Conservation (phyloP, 2,113 vertebrate genomes). For the Catharus fuscescens region DNA sequence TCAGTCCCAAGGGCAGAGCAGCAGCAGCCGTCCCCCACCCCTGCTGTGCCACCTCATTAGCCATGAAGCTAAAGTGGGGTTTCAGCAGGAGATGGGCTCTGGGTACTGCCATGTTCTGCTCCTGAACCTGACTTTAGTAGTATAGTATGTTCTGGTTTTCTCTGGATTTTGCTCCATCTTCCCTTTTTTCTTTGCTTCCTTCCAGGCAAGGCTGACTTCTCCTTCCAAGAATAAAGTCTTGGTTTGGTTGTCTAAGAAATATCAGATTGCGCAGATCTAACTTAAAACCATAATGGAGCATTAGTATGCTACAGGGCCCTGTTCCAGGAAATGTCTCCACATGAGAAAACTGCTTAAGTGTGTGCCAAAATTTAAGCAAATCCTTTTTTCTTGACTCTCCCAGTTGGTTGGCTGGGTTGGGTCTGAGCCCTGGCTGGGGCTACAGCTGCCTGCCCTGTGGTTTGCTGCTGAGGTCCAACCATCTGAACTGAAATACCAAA, state of each 20-base stretch:
- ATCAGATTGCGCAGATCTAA: neutral
- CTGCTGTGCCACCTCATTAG: rapidly evolving
- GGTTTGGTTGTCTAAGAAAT: neutral
- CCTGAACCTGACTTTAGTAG: neutral
- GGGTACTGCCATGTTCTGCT: rapidly evolving
- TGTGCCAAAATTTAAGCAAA: neutral
- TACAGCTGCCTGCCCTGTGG: rapidly evolving
- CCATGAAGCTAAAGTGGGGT: rapidly evolving
- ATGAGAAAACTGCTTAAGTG: neutral
- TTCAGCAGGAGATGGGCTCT: neutral
- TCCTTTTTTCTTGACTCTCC: neutral
- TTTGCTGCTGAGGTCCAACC: neutral
- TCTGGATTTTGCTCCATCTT: neutral
- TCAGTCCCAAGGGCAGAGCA: neutral
- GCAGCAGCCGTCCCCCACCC: neutral
- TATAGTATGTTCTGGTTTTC: neutral
- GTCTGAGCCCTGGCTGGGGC: neutral
- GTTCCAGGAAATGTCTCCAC: neutral
- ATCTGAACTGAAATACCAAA: neutral
- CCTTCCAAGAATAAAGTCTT: neutral
- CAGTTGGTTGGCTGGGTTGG: neutral
- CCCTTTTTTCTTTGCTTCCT: neutral
- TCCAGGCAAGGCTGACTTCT: neutral
- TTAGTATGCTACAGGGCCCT: neutral
- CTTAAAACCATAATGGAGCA: neutral